Conservation (phyloP, 2,113 vertebrate species). For the Todiramphus chloris region DNA sequence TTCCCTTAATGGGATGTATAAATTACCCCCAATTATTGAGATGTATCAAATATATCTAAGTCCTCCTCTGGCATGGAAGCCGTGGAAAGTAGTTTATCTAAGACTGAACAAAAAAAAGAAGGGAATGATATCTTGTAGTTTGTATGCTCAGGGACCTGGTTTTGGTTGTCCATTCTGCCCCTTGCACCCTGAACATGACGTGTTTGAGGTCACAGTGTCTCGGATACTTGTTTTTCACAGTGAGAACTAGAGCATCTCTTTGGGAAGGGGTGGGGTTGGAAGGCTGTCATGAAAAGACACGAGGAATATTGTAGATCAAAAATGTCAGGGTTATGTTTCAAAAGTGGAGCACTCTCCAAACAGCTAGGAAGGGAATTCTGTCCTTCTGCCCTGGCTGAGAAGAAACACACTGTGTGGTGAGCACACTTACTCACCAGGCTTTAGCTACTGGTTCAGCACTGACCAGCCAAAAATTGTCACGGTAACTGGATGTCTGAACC, state of each 20-base stretch:
- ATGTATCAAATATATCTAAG: background rate
- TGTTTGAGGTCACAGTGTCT: background rate
- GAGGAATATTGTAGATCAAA: background rate
- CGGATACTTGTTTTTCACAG: background rate
- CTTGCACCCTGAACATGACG: background rate
- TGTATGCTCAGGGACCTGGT: background rate
- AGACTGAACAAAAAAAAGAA: background rate
- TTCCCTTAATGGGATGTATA: background rate
- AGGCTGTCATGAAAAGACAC: background rate
- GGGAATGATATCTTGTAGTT: background rate
- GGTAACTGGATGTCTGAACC: background rate
- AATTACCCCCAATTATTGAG: background rate
- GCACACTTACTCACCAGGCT: background rate
- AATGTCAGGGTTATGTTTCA: background rate
- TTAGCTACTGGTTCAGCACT: background rate
- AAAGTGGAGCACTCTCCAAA: background rate
- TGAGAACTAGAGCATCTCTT: background rate
- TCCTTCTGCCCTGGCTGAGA: rapidly evolving
- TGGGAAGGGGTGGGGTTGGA: background rate
- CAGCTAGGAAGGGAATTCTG: background rate
- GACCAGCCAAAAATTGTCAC: background rate
- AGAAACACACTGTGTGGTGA: rapidly evolving
- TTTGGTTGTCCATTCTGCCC: background rate
- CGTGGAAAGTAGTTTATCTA: background rate
- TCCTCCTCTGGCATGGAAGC: background rate